Percentiles rank a stretch among this genome's conserved stretches.
phyloP scores from a whole-genome alignment of 1,140 invertebrate species.

The Papilio helenus region DNA sequence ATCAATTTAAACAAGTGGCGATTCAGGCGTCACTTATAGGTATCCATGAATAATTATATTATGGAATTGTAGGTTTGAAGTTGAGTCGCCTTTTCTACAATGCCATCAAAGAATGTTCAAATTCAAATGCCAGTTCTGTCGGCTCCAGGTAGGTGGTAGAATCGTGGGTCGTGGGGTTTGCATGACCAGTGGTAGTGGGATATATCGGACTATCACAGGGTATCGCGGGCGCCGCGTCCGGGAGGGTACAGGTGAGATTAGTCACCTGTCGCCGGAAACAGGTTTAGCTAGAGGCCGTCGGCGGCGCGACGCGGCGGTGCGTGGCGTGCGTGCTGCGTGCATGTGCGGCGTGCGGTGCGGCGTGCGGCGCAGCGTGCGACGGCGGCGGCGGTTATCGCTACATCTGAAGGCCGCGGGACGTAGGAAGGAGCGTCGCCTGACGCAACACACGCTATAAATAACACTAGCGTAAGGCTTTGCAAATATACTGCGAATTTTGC shows the following conservation, averaged over 20 bases:
- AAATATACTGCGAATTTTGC: slow-evolving; percentile 4
- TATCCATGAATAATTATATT: not conserved
- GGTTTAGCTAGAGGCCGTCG: slow-evolving; percentile 15
- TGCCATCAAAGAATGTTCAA: not conserved
- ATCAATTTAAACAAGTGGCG: not conserved
- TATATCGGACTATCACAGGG: not conserved
- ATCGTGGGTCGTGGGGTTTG: not conserved
- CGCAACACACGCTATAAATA: slow-evolving; percentile 32
- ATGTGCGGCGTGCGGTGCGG: not conserved
- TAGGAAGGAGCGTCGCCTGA: slow-evolving; percentile 31
- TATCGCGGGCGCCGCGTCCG: not conserved
- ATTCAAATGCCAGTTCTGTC: not conserved
- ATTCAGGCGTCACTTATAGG: not conserved
- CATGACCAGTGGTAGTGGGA: not conserved
- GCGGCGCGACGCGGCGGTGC: not conserved
- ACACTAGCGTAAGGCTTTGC: slow-evolving; percentile 12
- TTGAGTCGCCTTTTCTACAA: not conserved
- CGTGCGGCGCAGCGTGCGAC: not conserved
- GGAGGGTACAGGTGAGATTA: slow-evolving; percentile 33
- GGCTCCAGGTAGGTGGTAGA: not conserved
- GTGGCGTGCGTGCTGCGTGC: not conserved
- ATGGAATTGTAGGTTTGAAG: not conserved
- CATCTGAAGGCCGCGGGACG: slow-evolving; percentile 14
- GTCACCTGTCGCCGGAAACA: slow-evolving; percentile 30
- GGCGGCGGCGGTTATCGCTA: not conserved